Evolutionary conservation across 2,888 invertebrate genomes (phyloP).

Genomic region (Thera britannica): DNA sequence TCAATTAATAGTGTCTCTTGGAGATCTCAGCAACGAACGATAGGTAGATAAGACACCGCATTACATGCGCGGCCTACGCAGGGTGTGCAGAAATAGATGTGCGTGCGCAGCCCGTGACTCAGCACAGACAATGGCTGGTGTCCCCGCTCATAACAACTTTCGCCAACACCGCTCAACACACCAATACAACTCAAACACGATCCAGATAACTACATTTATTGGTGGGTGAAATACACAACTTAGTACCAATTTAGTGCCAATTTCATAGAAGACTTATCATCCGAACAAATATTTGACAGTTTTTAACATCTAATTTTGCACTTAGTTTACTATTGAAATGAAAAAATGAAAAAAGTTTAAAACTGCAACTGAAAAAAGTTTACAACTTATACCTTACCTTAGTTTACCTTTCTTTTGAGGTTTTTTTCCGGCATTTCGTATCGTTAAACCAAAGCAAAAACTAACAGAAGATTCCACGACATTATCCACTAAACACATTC

Average conservation of each 20-base stretch:
- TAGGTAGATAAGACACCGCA: constrained; percentile 51
- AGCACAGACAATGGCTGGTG: constrained; percentile 75
- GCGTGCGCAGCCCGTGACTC: constrained; percentile 78
- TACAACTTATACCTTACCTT: too few relatives aligned
- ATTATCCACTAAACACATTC: constrained; percentile 3
- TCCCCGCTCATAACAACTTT: constrained; percentile 69
- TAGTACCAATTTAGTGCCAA: too few relatives aligned
- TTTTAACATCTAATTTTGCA: too few relatives aligned
- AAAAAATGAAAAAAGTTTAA: too few relatives aligned
- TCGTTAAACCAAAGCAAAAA: not conserved
- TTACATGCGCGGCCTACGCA: constrained; percentile 67
- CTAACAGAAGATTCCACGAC: not conserved
- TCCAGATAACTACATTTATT: constrained; percentile 1
- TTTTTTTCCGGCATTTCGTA: not conserved
- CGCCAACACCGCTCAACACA: constrained; percentile 60
- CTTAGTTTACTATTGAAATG: too few relatives aligned
- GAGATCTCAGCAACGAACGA: constrained; percentile 58
- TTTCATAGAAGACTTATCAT: too few relatives aligned
- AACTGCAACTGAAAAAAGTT: too few relatives aligned
- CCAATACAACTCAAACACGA: constrained; percentile 39
- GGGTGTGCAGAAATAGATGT: constrained; percentile 70
- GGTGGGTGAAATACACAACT: too few relatives aligned
- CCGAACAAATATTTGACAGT: too few relatives aligned
- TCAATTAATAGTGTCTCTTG: constrained; percentile 54
- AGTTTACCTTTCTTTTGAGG: not conserved